Conservation (phyloP, 2,797 vertebrate species). For the Meriones psammophilus region DNA sequence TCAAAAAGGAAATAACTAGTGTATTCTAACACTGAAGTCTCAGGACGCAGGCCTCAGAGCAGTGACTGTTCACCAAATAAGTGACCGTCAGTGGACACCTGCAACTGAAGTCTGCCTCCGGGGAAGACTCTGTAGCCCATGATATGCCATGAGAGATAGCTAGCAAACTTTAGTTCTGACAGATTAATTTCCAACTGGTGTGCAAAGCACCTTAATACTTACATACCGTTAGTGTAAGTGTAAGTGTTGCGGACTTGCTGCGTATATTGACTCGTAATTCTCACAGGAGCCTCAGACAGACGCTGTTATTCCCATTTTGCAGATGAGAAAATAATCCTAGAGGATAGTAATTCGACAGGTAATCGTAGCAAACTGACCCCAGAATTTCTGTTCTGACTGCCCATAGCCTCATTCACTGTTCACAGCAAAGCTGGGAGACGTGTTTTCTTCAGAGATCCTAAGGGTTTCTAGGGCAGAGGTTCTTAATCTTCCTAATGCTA, state of each 20-base stretch:
- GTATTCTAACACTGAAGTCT: not conserved
- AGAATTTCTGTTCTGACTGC: slow-evolving; percentile 1
- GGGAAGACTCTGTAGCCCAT: not conserved
- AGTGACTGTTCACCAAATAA: not conserved
- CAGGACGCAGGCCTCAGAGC: not conserved
- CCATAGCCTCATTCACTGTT: not conserved
- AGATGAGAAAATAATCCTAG: slow-evolving; percentile 13
- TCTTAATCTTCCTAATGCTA: not conserved
- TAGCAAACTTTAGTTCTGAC: not conserved
- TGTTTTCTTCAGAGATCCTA: slow-evolving; percentile 53
- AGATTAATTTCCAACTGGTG: not conserved
- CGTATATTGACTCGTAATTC: not conserved
- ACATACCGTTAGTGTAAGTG: not conserved
- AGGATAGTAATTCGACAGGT: not conserved
- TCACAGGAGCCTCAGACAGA: slow-evolving; percentile 3
- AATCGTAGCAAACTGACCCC: not conserved
- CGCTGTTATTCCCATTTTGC: slow-evolving; percentile 34
- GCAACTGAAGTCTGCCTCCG: not conserved
- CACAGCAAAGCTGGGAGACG: not conserved
- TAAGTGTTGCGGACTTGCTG: not conserved
- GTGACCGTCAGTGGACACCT: not conserved
- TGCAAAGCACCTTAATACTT: slow-evolving; percentile 43
- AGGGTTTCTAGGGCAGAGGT: not conserved
- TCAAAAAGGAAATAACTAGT: not conserved
- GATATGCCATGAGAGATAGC: not conserved